Evolutionary conservation across 2,888 invertebrate species (phyloP), one percentile per base, ranked within the genome.

Genomic region (Drosophila acutilabella): DNA sequence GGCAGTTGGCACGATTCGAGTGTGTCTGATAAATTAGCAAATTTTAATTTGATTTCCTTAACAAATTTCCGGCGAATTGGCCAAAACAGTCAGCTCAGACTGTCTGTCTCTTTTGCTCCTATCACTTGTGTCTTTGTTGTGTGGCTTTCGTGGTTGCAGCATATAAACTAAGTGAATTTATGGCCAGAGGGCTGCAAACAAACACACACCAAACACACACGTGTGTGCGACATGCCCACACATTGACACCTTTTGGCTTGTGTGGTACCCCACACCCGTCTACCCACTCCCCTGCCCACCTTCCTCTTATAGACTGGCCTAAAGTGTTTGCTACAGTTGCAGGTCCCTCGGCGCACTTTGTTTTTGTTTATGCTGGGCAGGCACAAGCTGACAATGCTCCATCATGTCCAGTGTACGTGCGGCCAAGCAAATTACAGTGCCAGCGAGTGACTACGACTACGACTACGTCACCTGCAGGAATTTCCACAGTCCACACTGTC

Each of bases 401-500:
- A 76, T 80, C 77, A 88, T 82, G 81, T 71, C 66, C 60, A 71
- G 59, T 52, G 83, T 83, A 83, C 83, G 78, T 81, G 87, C 80
- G 80, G 84, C 73, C 78, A 78, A 74, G 74, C 89, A 88, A 90
- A 88, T 88, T 90, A 90, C 89, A 88, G 70, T 74, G 89, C 78
- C 81, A 36, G 4, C 36, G 8, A 30, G 30, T 2, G 30, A 30
- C 30, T 30, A 8, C 30, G 30, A 30, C 30, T 30, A 8, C 30
- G 30, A 88, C 81, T 78, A 81, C 84, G 84, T 88, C 88, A 90
- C 89, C 90, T 88, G 88, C 89, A 81, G 87, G 87, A 89, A 86
- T 90, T 88, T 86, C 78, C 87, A 83, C 30, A 74, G 69, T 86
- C 71, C 56, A 78, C 88, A 88, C 84, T 88, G 89, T 88, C 89